Evolutionary conservation across 2,888 invertebrate species (phyloP), one percentile per base, ranked within the genome.

Genomic region (Drosophila melanosoma): DNA sequence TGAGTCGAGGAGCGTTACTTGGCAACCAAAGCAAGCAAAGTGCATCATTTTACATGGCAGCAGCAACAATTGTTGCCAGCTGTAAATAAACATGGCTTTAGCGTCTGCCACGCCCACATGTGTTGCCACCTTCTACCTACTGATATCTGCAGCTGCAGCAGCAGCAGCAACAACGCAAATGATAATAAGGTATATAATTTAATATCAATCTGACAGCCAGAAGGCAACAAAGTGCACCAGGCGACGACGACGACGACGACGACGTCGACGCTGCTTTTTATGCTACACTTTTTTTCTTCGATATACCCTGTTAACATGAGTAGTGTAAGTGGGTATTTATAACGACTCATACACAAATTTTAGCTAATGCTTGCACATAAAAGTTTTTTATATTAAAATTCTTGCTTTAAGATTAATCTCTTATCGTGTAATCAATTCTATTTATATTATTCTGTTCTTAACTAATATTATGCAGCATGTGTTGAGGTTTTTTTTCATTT

Each of bases 121-220:
- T 66, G 58, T 54, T 48, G 52, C 35, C 32, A 23, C 17, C 59
- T 63, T 65, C 56, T 61, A 68, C 70, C 69, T 66, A 67, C 60
- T 57, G 69, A 72, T 74, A 81, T 20, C 53, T 73, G 60, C 54
- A 61, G 56, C 65, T 32, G 20, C 32, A 45, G 32, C 53, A 61
- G 56, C 65, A 42, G 20, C 32, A 45, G 32, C 53, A 52, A 23
- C 59, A 69, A 64, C 69, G 45, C 45, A 82, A 88, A 91, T 91
- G 92, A 91, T 91, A 92, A 91, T 92, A 91, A 91, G 92, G 90
- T 90, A 91, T 92, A 92, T 92, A 91, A 92, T 91, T 91, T 92
- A 91, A 92, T 92, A 91, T 91, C 89, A 91, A 91, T 91, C 91
- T 91, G 87, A 90, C 76, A 84, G 82, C 79, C 87, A 80, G 78